A percentile compares a stretch with the other conserved stretches of the same genome.
phyloP scores from a whole-genome alignment of 2,113 vertebrate species.

The Papio anubis region DNA sequence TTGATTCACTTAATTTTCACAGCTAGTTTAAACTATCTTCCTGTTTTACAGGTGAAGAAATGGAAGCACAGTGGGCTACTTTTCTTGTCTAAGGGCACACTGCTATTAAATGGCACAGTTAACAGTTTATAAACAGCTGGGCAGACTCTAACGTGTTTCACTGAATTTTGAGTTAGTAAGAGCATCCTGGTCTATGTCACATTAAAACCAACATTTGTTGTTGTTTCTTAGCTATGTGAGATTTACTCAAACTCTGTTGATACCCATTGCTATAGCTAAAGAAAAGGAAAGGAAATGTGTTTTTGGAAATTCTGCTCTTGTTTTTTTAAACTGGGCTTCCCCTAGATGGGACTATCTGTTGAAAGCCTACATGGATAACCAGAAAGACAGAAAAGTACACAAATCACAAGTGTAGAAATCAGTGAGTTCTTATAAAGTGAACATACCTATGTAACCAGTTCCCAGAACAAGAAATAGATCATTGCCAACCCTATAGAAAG shows the following conservation, averaged over 20 bases:
- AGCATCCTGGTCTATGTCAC: neutral
- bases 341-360: neutral
- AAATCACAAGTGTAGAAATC: neutral
- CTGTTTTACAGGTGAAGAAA: neutral
- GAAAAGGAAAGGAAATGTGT: neutral
- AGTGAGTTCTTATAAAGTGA: constrained; percentile 34
- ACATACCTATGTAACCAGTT: neutral
- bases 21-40: neutral
- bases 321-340: neutral
- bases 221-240: neutral
- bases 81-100: neutral
- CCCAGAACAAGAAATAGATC: neutral
- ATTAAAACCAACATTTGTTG: neutral
- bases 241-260: neutral
- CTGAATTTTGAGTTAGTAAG: neutral
- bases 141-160: neutral
- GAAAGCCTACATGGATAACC: neutral
- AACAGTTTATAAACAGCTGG: neutral
- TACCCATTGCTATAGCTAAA: neutral
- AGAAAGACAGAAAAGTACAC: neutral
- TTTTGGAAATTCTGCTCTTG: neutral
- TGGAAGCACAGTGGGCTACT: neutral
- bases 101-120: neutral
- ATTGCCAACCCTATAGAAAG: neutral
- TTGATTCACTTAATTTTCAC: neutral